A percentile compares a stretch with the other conserved stretches of the same genome.
Evolutionary conservation across 2,797 vertebrate genomes (phyloP).

Genomic region (Podarcis siculus): DNA sequence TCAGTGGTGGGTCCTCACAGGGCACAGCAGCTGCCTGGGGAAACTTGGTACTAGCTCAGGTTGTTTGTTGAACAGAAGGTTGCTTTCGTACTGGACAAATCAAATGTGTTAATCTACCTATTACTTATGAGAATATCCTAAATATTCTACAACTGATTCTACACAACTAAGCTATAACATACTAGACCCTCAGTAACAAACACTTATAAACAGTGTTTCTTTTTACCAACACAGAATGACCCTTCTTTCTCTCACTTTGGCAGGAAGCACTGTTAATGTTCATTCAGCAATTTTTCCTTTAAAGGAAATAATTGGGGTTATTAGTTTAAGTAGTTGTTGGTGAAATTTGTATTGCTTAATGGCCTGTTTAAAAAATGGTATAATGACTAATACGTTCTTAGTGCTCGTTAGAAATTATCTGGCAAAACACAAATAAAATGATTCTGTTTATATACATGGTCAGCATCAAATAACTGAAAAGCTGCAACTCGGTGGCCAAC

Average conservation of each 20-base stretch:
- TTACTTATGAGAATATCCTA: background rate
- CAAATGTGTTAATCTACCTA: no score
- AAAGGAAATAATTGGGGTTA: constrained; percentile 33
- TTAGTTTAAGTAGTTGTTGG: constrained; percentile 12
- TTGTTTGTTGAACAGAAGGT: no score
- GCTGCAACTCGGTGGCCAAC: background rate
- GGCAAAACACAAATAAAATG: background rate
- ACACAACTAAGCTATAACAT: background rate
- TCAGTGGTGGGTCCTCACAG: background rate
- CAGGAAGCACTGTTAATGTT: constrained; percentile 3
- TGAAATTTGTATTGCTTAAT: constrained; percentile 27
- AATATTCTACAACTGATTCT: background rate
- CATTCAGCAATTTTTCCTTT: constrained; percentile 11
- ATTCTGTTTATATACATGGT: background rate
- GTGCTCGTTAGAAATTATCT: constrained; percentile 7
- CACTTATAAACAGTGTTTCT: background rate
- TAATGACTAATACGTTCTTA: constrained; percentile 10
- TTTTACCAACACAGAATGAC: background rate
- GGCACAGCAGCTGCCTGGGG: background rate
- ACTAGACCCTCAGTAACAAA: background rate
- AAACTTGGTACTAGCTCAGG: no score
- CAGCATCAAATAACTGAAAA: background rate
- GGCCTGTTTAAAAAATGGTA: constrained; percentile 5
- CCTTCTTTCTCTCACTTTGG: background rate
- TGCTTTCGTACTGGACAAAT: no score